Base-by-base conservation (phyloP, 1,140 invertebrate genomes). In the Caerostris darwini region DNA sequence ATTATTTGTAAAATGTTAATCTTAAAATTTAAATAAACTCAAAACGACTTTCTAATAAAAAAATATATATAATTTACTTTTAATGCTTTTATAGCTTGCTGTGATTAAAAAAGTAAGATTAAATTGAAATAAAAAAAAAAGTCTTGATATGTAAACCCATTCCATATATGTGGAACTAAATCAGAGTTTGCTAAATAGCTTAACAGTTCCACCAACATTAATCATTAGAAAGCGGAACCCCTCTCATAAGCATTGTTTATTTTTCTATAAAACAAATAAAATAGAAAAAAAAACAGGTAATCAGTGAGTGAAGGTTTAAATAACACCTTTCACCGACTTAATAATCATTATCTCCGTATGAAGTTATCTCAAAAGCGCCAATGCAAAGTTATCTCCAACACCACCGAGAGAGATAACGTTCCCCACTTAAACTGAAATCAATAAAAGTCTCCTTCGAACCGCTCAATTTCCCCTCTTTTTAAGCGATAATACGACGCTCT, bases 291-390 rank as follows among this genome's bases (percentile, higher is more conserved):
- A 17, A n/a, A 2, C 50, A 19, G 14, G 17, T 59, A 59, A 61
- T 59, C 85, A 87, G 56, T 34, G 61, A 69, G 56, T 89, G 87
- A 89, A 89, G 87, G 50, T 53, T 89, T 89, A 89, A 89, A 19
- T 89, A 89, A n/a, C 87, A 89, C 87, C 64, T 89, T 77, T 77
- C 71, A 53, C 71, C n/a, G 64, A 81, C 57, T 90, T 81, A 81
- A 90, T 90, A 90, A 90, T 81, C 71, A 90, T 90, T 90, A 90
- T 81, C 69, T 58, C 17, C 56, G 7, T 58, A 83, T 83, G 54
- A 83, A 83, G 54, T 83, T 83, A 83, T 59, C 61, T 67, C n/a
- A n/a, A 17, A 3, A 17, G 10, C 19, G 34, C 12, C 61, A 14
- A 14, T 56, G 34, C 10, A 61, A 56, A 56, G 85, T 54, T 87